Base-by-base conservation (phyloP, 2,113 vertebrate species). In the Synchiropus splendidus region DNA sequence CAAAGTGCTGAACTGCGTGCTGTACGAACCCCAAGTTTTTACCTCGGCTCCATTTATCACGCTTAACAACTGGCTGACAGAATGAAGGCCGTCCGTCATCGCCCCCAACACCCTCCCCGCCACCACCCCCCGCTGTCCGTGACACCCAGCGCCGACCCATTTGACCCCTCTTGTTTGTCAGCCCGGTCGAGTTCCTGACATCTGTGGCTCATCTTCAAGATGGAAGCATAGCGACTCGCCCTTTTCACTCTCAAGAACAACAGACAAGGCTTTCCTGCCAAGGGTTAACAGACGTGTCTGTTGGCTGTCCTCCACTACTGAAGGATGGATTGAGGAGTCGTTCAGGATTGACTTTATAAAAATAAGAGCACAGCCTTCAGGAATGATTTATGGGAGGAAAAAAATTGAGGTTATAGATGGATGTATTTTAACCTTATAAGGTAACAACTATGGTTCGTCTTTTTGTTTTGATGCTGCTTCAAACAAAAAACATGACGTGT, bases 31-130 rank as follows among this genome's bases (percentile, higher is more conserved):
- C 54, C 9, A 31, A 46, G 42, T 76, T 76, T 69, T 67, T 63
- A 67, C 63, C 77, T 79, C 49, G 12, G 37, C 74, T 74, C 50
- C 67, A 84, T 85, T 77, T 51, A 82, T 83, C 83, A 80, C 36
- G 51, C 53, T 61, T 70, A 82, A 77, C 41, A 54, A 72, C 54
- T 34, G 42, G 73, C 57, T 80, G 83, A 85, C 79, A 80, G 83
- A 75, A 18, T 64, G 78, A 84, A 78, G 70, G 64, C 57, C 55
- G 49, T 82, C 80, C 67, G 60, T 87, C 81, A 84, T 68, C 79
- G 40, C 63, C 64, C 43, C 33, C 18, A 50, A 66, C 55, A 40
- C 39, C 57, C 45, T 40, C 31, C 17, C 40, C 31, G n/a, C n/a
- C n/a, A n/a, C n/a, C n/a, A n/a, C n/a, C 41, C 32, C 39, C 21